These are phyloP conservation scores for Galago senegalensis DNA, from an alignment of 2,797 vertebrate genomes.

Conservation along the genomic window DNA sequence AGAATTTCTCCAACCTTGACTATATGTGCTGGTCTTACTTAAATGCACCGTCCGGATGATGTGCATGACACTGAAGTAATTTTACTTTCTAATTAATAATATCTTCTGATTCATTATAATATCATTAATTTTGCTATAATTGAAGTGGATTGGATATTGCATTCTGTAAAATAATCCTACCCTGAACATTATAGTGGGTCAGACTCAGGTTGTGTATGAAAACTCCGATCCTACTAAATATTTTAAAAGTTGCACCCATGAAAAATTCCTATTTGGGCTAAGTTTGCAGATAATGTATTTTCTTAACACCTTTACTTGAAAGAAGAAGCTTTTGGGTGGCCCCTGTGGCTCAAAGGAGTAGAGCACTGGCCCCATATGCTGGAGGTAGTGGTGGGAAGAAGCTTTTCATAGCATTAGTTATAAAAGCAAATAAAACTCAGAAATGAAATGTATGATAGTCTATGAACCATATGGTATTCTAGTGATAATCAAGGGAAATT, in stretches of 20 bases:
- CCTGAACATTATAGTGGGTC: neutral
- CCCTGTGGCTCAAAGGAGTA: too few species aligned
- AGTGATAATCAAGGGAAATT: constrained; percentile 59
- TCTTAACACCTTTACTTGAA: constrained; percentile 43
- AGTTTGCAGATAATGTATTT: constrained; percentile 46
- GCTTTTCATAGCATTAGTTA: constrained; percentile 43
- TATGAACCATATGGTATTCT: constrained; percentile 25
- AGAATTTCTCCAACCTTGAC: neutral
- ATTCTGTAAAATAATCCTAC: constrained; percentile 23
- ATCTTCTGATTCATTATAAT: neutral
- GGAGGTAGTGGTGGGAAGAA: neutral
- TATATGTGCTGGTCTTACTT: neutral
- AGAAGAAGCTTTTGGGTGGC: constrained; percentile 33
- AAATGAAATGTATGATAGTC: constrained; percentile 50
- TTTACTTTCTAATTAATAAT: constrained; percentile 45
- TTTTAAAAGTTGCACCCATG: neutral
- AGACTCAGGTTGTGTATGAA: constrained; percentile 36
- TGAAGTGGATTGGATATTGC: neutral
- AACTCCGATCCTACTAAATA: neutral
- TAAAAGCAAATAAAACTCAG: constrained; percentile 32
- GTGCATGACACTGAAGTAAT: constrained; percentile 13
- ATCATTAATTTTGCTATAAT: neutral
- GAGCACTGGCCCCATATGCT: too few species aligned
- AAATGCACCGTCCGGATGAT: neutral
- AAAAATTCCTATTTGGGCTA: constrained; percentile 57